Evolutionary conservation across 2,888 invertebrate species (phyloP), one percentile per base, ranked within the genome.

Genomic region (Eudasyphora cyanicolor): DNA sequence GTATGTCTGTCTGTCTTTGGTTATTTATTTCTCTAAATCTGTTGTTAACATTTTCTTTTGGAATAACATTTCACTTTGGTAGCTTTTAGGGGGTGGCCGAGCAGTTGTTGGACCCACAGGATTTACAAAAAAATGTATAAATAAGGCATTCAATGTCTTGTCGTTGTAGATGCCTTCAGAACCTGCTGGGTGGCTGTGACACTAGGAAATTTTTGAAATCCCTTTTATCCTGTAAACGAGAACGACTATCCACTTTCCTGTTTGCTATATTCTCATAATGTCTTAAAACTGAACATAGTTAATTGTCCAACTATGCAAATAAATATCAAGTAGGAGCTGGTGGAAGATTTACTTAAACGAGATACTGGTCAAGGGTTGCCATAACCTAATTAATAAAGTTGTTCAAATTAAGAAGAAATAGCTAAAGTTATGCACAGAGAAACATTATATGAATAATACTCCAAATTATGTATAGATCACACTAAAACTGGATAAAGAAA

Each of bases 141-240:
- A 73, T 57, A 73, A 73, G 57, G 38, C 73, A 73, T 57, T 51
- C 42, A 73, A 6, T 57, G 73, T 60, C 21, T 73, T 42, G 73
- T 38, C 57, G 29, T 38, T 42, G 27, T 8, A n/a, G 38, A 14
- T 0, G 10, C 24, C 1, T 6, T 49, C 49, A 32, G 27, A 24
- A 64, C n/a, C 64, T 57, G 64, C 38, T 21, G 67, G 38, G 35
- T 17, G 64, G 21, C 38, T 19, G 35, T 19, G 64, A 38, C 64
- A 10, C 8, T n/a, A 29, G 64, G 35, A 12, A 19, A 19, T 29
- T 21, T 10, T 17, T 12, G 21, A 45, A 60, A 73, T 29, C 24
- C 27, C 27, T 35, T 71, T 32, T 54, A 21, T n/a, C n/a, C n/a
- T n/a, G n/a, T n/a, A n/a, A n/a, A n/a, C n/a, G n/a, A n/a, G n/a